phyloP scores from a whole-genome alignment of 2,797 vertebrate genomes.

The Emys orbicularis region DNA sequence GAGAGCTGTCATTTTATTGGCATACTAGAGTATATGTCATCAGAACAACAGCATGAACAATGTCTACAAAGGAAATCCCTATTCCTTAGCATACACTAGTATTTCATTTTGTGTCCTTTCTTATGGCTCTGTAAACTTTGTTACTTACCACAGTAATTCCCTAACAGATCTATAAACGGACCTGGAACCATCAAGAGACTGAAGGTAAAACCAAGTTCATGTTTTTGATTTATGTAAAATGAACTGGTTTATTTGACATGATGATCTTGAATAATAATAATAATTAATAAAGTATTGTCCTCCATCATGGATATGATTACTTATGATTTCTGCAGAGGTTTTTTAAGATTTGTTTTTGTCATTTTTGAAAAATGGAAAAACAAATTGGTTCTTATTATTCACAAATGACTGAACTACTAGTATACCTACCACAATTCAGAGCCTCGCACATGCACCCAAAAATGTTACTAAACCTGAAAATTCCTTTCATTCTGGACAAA shows the following conservation, averaged over 20 bases:
- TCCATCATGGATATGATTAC: background rate
- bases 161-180: background rate
- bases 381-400: background rate
- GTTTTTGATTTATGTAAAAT: background rate
- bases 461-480: background rate
- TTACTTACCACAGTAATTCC: background rate
- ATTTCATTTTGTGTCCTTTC: background rate
- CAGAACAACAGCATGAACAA: background rate
- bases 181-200: background rate
- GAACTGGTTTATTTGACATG: background rate
- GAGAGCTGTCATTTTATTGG: background rate
- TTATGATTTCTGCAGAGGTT: background rate
- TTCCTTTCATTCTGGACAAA: background rate
- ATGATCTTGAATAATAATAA: background rate
- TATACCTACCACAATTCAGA: background rate
- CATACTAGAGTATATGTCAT: background rate
- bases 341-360: background rate
- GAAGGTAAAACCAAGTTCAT: background rate
- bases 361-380: background rate
- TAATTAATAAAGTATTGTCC: background rate
- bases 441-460: background rate
- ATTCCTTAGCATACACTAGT: background rate
- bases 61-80: background rate
- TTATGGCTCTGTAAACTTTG: background rate
- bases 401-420: background rate